Evolutionary conservation across 2,113 vertebrate genomes (phyloP).

Genomic region (Tamias sibiricus): DNA sequence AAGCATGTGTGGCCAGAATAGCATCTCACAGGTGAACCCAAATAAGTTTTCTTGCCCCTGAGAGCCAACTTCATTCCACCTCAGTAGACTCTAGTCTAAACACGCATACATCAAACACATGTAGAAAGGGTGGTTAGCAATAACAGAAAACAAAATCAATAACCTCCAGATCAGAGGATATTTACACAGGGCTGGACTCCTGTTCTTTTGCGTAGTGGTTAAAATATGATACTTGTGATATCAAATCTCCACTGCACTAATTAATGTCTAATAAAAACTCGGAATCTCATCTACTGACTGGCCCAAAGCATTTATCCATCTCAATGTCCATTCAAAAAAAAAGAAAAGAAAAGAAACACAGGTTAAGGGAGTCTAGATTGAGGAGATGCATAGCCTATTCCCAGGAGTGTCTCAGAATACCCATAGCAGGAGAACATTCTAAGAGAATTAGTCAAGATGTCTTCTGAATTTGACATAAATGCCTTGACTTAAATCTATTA

Average conservation of each 20-base stretch:
- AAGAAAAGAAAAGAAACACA: neutral
- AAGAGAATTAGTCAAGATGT: neutral
- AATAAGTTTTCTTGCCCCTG: neutral
- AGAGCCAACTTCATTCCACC: neutral
- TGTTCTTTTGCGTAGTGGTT: slow-evolving; percentile 27
- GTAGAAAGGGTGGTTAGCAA: neutral
- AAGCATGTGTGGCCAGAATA: neutral
- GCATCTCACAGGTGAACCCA: neutral
- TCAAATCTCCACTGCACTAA: neutral
- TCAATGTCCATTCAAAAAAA: slow-evolving; percentile 22
- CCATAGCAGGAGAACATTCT: neutral
- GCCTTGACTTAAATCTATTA: slow-evolving; percentile 28
- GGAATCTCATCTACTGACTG: neutral
- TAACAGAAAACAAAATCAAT: slow-evolving; percentile 6
- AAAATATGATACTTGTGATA: slow-evolving; percentile 21
- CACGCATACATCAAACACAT: neutral
- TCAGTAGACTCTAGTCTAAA: neutral
- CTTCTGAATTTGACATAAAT: slow-evolving; percentile 40
- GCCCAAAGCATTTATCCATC: neutral
- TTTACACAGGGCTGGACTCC: neutral
- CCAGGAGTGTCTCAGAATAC: neutral
- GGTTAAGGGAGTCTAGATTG: neutral
- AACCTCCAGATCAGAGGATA: slow-evolving; percentile 12
- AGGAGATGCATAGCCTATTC: neutral
- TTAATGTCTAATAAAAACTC: slow-evolving; percentile 3